Percentiles rank a stretch among this genome's conserved stretches.
Evolutionary conservation across 2,797 vertebrate species (phyloP).

Genomic region (Onychomys leucogaster): DNA sequence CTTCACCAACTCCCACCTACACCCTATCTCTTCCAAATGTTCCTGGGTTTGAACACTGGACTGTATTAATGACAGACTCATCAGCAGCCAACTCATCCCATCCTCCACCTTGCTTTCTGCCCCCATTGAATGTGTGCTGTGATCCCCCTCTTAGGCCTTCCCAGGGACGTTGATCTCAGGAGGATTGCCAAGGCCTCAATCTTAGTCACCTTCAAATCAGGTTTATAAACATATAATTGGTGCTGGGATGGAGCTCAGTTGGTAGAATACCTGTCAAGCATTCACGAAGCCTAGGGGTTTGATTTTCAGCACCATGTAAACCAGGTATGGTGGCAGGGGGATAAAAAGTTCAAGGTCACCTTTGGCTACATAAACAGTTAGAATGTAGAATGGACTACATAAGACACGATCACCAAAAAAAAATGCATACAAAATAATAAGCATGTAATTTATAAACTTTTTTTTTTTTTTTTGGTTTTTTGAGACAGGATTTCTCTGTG

Average conservation of each 20-base stretch:
- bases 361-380: neutral
- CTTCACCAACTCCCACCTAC: neutral
- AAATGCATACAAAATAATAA: neutral
- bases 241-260: neutral
- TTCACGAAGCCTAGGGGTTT: too few relatives aligned
- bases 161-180: neutral
- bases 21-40: neutral
- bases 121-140: neutral
- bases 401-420: neutral
- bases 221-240: neutral
- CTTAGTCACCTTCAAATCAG: neutral
- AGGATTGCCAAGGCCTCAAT: neutral
- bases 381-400: neutral
- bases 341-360: neutral
- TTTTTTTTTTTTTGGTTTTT: too few relatives aligned
- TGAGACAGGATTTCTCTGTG: too few relatives aligned
- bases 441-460: neutral
- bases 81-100: neutral
- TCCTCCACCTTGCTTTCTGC: neutral
- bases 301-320: neutral
- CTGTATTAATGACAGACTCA: neutral
- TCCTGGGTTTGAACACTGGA: conserved; percentile 43
- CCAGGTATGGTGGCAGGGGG: neutral
- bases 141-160: neutral
- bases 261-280: neutral